Conservation (phyloP, 2,797 vertebrate species). For the Mormyrops boulengeri region DNA sequence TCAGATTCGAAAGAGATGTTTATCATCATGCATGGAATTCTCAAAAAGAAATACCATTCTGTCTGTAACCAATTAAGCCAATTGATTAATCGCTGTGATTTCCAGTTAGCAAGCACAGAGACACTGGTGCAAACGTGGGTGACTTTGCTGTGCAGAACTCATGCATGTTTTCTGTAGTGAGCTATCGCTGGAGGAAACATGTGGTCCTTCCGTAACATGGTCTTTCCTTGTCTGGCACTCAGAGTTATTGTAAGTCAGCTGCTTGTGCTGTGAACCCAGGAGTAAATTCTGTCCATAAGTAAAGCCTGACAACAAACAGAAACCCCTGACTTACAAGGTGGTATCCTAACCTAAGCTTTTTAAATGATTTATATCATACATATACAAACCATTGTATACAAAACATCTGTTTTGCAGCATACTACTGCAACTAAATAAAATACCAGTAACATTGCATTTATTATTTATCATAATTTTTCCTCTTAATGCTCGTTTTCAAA, state of each 20-base stretch:
- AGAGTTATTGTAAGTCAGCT: conserved; percentile 22
- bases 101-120: neutral
- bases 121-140: neutral
- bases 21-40: neutral
- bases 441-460: neutral
- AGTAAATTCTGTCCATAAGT: conserved; percentile 24
- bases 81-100: neutral
- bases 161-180: conserved; percentile 17
- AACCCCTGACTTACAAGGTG: conserved; percentile 7
- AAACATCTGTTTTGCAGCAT: neutral
- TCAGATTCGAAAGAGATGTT: neutral
- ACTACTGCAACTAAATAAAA: neutral
- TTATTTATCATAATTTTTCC: neutral
- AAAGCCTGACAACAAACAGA: conserved; percentile 5
- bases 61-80: neutral
- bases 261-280: neutral
- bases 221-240: conserved; percentile 14
- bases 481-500: neutral
- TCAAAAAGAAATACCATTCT: neutral
- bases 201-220: neutral
- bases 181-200: conserved; percentile 11
- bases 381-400: neutral
- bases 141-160: neutral
- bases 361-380: neutral
- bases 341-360: conserved; percentile 15